Evolutionary conservation across 2,888 invertebrate genomes (phyloP).

Genomic region (Tetranychus truncatus): DNA sequence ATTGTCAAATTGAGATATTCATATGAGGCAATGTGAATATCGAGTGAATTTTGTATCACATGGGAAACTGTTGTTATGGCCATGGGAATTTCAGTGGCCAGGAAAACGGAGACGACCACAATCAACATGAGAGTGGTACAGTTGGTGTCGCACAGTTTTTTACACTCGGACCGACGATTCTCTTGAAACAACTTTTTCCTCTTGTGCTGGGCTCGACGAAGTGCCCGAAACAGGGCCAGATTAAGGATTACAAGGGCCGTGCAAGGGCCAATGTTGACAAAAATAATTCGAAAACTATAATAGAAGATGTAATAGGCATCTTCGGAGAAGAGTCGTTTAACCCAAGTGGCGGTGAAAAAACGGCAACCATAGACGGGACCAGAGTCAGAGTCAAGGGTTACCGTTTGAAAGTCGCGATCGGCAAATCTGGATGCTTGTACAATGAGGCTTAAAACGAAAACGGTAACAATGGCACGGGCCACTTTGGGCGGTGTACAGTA

Average conservation of each 20-base stretch:
- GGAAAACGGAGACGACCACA: conserved; percentile 63
- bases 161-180: conserved; percentile 31
- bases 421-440: conserved; percentile 68
- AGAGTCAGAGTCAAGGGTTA: conserved; percentile 50
- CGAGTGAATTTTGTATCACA: conserved; percentile 41
- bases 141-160: conserved; percentile 43
- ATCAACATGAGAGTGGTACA: conserved; percentile 73
- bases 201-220: conserved; percentile 62
- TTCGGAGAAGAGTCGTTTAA: conserved; percentile 44
- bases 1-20: conserved; percentile 56
- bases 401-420: conserved; percentile 46
- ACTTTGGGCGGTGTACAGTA: conserved; percentile 49
- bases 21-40: conserved; percentile 42
- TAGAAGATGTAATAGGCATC: conserved; percentile 63
- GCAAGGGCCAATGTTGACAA: conserved; percentile 80
- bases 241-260: conserved; percentile 70
- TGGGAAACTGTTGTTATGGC: conserved; percentile 63
- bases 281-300: conserved; percentile 58
- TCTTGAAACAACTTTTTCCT: conserved; percentile 56
- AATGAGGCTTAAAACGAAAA: conserved; percentile 55
- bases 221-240: conserved; percentile 61
- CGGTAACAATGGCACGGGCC: conserved; percentile 55
- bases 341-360: conserved; percentile 46
- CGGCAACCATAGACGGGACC: conserved; percentile 29
- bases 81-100: conserved; percentile 62